phyloP scores from a whole-genome alignment of 1,140 invertebrate species.

The Macrosteles quadrilineatus region DNA sequence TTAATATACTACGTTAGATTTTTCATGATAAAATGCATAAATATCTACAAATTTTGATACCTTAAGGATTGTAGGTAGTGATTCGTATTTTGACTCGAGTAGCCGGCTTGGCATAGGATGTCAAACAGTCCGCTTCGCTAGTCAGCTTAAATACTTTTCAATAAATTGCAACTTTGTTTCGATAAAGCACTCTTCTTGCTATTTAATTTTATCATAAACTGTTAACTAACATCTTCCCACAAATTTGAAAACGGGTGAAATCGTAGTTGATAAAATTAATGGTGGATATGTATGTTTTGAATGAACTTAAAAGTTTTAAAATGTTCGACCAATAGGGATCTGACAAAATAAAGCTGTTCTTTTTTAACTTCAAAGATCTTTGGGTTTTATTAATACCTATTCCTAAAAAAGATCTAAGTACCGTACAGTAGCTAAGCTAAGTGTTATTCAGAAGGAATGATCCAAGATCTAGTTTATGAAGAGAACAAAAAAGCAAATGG shows the following conservation, averaged over 20 bases:
- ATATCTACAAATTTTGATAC: constrained; percentile 26
- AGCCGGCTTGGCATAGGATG: constrained; percentile 5
- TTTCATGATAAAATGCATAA: constrained; percentile 15
- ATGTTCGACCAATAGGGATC: constrained; percentile 22
- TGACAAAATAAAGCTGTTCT: constrained; percentile 24
- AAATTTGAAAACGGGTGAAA: constrained; percentile 15
- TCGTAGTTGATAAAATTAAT: constrained; percentile 13
- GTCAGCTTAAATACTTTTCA: constrained; percentile 5
- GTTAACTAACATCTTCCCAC: constrained; percentile 14
- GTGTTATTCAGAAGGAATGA: no score
- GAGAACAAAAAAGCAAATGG: no score
- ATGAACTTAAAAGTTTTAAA: constrained; percentile 25
- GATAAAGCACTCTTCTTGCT: constrained; percentile 20
- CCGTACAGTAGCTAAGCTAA: no score
- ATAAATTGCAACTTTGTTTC: constrained; percentile 20
- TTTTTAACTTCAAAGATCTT: constrained; percentile 16
- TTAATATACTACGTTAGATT: constrained; percentile 2
- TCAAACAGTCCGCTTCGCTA: constrained; percentile 12
- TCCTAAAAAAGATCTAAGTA: no score
- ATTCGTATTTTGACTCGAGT: not conserved
- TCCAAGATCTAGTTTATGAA: no score
- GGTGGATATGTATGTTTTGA: constrained; percentile 21
- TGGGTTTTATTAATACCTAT: not conserved
- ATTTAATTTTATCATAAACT: constrained; percentile 20
- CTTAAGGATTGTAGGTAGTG: constrained; percentile 11